phyloP scores from a whole-genome alignment of 30 jellyfish, hydroid and myxozoan species.

The Cassiopea andromeda region DNA sequence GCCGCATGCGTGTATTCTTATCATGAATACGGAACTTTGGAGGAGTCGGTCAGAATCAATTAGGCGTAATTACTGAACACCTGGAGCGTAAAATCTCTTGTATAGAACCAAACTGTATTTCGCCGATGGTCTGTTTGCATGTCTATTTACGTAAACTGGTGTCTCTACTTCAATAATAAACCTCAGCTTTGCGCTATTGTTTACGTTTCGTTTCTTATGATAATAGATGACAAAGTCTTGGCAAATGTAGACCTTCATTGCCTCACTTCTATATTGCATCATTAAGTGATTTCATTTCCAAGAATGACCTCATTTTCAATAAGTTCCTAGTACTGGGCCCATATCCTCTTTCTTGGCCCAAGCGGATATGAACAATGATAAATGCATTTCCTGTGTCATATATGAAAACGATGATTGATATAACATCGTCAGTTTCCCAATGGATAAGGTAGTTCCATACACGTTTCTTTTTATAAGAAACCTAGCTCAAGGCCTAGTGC shows the following conservation, averaged over 20 bases:
- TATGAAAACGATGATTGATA: too few relatives aligned
- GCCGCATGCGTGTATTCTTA: constrained; percentile 27
- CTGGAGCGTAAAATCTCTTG: not conserved
- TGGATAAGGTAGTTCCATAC: too few relatives aligned
- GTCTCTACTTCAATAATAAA: not conserved
- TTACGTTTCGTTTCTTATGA: not conserved
- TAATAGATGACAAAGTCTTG: not conserved
- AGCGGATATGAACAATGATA: too few relatives aligned
- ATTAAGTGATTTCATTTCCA: not conserved
- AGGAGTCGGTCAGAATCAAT: not conserved
- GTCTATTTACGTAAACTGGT: not conserved
- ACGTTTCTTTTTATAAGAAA: too few relatives aligned
- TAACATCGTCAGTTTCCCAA: too few relatives aligned
- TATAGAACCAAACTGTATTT: not conserved
- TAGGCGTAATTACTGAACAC: not conserved
- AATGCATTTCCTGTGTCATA: too few relatives aligned
- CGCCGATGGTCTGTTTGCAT: not conserved
- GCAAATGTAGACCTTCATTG: not conserved
- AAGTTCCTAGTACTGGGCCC: too few relatives aligned
- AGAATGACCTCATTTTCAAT: too few relatives aligned
- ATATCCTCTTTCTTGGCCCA: too few relatives aligned
- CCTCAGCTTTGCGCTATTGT: not conserved
- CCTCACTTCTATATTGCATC: not conserved
- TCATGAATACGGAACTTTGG: not conserved
- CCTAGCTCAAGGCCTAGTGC: too few relatives aligned